A percentile compares a stretch with the other conserved stretches of the same genome.
These are phyloP conservation scores for Hyposoter dolosus DNA, from an alignment of 2,888 invertebrate genomes.

Conservation along the genomic window DNA sequence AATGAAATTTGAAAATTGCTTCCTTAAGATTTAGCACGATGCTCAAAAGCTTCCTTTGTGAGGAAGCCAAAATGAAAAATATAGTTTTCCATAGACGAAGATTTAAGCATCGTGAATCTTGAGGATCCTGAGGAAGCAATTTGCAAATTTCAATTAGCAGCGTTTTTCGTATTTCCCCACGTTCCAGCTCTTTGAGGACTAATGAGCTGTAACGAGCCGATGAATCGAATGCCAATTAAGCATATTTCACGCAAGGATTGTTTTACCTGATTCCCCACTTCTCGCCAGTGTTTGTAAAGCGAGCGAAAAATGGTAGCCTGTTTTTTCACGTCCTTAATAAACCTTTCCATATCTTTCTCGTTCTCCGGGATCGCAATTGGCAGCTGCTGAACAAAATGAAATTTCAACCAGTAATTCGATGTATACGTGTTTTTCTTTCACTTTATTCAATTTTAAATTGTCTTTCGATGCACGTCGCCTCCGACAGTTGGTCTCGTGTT, in stretches of 20 bases:
- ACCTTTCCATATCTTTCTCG: conserved; percentile 71
- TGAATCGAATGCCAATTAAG: too few relatives aligned
- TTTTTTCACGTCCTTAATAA: conserved; percentile 71
- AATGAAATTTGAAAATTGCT: too few relatives aligned
- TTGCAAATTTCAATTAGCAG: too few relatives aligned
- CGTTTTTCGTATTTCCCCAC: background rate
- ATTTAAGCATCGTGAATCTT: too few relatives aligned
- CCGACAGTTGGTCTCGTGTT: conserved; percentile 46
- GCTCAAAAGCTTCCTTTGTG: too few relatives aligned
- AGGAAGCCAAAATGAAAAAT: too few relatives aligned
- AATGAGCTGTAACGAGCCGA: too few relatives aligned
- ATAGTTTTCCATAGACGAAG: too few relatives aligned
- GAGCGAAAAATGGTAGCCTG: conserved; percentile 75
- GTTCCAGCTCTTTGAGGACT: background rate
- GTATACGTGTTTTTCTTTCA: conserved; percentile 23
- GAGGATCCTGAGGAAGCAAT: too few relatives aligned
- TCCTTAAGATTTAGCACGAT: too few relatives aligned
- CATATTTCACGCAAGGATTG: too few relatives aligned
- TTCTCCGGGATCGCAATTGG: conserved; percentile 71
- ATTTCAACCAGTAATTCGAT: conserved; percentile 16
- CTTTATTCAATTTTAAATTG: conserved; percentile 9
- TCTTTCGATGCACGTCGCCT: conserved; percentile 8
- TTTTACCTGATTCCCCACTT: conserved; percentile 73
- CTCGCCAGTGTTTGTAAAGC: conserved; percentile 77
- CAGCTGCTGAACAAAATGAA: conserved; percentile 67